Base-by-base conservation (phyloP, 2,113 vertebrate species). In the Xyrauchen texanus region DNA sequence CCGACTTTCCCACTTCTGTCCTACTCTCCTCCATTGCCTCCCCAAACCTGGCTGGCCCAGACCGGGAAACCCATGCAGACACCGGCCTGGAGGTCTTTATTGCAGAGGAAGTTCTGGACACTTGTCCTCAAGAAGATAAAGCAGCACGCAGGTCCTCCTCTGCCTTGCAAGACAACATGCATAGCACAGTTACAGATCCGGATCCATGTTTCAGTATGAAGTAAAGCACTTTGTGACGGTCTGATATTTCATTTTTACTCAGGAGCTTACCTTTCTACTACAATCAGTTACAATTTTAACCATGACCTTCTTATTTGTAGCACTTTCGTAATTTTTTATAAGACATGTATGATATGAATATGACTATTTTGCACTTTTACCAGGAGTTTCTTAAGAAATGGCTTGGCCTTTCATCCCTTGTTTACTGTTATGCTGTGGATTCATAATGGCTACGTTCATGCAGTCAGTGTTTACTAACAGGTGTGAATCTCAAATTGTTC, bases 1-100 rank as follows among this genome's bases (percentile, higher is more conserved):
- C 94, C 0, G 95, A 96, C 78, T 91, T 93, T 77, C 90, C 94
- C 0, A 89, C 93, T 61, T 93, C 90, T 0, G 88, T 93, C 63
- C 86, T 95, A 58, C 84, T 93, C 67, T 90, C 88, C 0, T 92
- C 93, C 75, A 84, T 81, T 89, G 88, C 80, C 85, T 88, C 85
- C 16, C 85, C 78, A n/a, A 89, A 79, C 80, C 58, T 83, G 51
- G 57, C 83, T 80, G 77, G 84, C 3, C 78, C 90, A 77, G 89
- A 89, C 55, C 86, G 8, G 79, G 91, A 80, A 68, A 81, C 81
- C 0, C 65, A 85, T 47, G 12, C 80, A 9, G 88, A 88, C 58
- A 58, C 86, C 4, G 83, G 88, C n/a, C 88, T 88, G 58, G 88
- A 88, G 8, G 84, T 86, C 79, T 85, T 88, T 13, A 76, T 85